A percentile compares a stretch with the other conserved stretches of the same genome.
Evolutionary conservation across 2,888 invertebrate genomes (phyloP).

Genomic region (Cloeon dipterum): DNA sequence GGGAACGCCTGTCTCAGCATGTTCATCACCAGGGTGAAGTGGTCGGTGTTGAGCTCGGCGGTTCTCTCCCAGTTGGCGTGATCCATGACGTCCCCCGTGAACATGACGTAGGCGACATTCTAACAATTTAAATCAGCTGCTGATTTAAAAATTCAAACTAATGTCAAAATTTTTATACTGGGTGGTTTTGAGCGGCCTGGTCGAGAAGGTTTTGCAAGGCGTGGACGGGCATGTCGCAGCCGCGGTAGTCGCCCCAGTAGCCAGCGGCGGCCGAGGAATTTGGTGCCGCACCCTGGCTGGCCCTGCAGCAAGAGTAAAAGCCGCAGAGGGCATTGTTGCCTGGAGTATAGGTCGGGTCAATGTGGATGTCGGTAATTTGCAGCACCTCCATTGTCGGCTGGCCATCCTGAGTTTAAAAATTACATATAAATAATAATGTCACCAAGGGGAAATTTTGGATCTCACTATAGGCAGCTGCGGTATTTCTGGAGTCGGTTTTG

Average conservation of each 20-base stretch:
- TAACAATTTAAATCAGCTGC: too few species aligned
- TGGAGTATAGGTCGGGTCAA: constrained; percentile 46
- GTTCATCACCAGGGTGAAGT: constrained; percentile 27
- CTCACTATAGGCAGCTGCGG: constrained; percentile 1
- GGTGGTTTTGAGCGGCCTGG: constrained; percentile 13
- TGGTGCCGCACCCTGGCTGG: constrained; percentile 24
- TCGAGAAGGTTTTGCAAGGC: constrained; percentile 40
- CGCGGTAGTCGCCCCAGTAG: constrained; percentile 56
- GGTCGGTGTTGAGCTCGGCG: constrained; percentile 30
- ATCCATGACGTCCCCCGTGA: constrained; percentile 70
- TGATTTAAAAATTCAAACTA: too few species aligned
- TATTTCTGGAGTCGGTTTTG: constrained; percentile 5
- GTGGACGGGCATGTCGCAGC: constrained; percentile 53
- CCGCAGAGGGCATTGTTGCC: constrained; percentile 43
- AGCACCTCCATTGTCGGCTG: constrained; percentile 21
- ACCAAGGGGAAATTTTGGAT: too few species aligned
- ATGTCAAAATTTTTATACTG: too few species aligned
- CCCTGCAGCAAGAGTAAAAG: constrained; percentile 56
- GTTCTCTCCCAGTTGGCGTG: constrained; percentile 78
- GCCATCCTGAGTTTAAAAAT: too few species aligned
- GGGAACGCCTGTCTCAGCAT: constrained; percentile 31
- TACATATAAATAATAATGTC: too few species aligned
- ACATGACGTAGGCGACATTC: constrained; percentile 43
- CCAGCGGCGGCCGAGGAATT: constrained; percentile 29
- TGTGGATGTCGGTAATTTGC: constrained; percentile 56